A percentile compares a stretch with the other conserved stretches of the same genome.
phyloP scores from a whole-genome alignment of 2,113 vertebrate species.

The Ammodytes marinus region DNA sequence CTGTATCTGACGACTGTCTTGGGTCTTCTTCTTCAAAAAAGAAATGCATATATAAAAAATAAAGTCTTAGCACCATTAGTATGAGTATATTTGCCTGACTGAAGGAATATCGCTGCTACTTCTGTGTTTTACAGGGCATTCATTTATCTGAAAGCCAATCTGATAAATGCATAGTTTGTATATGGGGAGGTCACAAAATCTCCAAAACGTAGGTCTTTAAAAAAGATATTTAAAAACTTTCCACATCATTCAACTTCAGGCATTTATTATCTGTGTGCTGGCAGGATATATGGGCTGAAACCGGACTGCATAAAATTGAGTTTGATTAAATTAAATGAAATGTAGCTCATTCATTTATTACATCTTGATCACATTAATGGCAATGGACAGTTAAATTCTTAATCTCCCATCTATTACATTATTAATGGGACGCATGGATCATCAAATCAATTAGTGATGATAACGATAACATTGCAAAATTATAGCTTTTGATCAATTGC shows the following conservation, averaged over 20 bases:
- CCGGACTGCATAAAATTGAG: conserved; percentile 67
- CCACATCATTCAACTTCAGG: conserved; percentile 47
- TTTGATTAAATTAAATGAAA: conserved; percentile 84
- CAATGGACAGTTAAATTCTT: conserved; percentile 84
- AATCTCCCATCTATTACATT: conserved; percentile 78
- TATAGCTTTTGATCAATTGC: conserved; percentile 74
- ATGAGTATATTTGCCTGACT: conserved; percentile 7
- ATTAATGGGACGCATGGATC: conserved; percentile 80
- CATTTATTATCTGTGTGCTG: conserved; percentile 28
- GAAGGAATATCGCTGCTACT: conserved; percentile 7
- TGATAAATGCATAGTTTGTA: conserved; percentile 49
- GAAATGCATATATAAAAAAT: conserved; percentile 1
- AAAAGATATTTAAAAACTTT: conserved; percentile 68
- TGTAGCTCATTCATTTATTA: conserved; percentile 80
- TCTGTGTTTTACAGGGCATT: conserved; percentile 31
- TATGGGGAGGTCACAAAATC: conserved; percentile 1
- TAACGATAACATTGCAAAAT: conserved; percentile 81
- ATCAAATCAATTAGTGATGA: conserved; percentile 85
- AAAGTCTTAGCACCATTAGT: conserved; percentile 19
- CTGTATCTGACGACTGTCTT: conserved; percentile 18
- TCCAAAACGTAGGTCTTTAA: conserved; percentile 31
- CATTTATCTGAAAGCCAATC: conserved; percentile 51
- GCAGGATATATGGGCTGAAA: conserved; percentile 70
- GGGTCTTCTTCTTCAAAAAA: conserved; percentile 4
- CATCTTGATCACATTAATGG: conserved; percentile 83